phyloP scores from a whole-genome alignment of 2,113 vertebrate genomes.

The Pyrgilauda ruficollis region DNA sequence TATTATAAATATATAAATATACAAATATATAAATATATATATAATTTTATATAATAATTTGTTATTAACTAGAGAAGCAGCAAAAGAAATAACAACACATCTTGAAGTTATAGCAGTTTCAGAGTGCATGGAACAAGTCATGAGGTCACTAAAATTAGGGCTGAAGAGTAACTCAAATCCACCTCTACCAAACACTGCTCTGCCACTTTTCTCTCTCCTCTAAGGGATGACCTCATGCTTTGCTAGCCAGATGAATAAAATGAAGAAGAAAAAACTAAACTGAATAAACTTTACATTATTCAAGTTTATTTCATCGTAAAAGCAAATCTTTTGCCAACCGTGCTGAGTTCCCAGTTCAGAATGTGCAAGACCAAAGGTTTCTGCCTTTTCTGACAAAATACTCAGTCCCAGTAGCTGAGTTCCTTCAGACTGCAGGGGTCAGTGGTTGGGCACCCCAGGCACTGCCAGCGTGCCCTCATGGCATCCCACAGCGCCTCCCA shows the following conservation, averaged over 20 bases:
- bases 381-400: not conserved
- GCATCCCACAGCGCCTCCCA: not conserved
- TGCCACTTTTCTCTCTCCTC: not conserved
- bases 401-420: not conserved
- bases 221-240: not conserved
- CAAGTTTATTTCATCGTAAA: not conserved
- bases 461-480: accelerated
- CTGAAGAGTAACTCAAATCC: not conserved
- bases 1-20: too few relatives aligned
- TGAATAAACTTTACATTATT: not conserved
- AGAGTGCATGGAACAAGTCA: not conserved
- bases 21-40: too few relatives aligned
- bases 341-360: not conserved
- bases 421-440: not conserved
- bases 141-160: not conserved
- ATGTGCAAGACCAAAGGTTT: not conserved
- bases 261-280: not conserved
- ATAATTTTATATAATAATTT: too few relatives aligned
- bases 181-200: not conserved
- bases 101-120: accelerated
- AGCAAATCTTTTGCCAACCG: accelerated
- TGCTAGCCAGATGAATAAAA: not conserved
- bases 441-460: not conserved
- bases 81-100: not conserved
- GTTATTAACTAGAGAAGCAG: not conserved